phyloP scores from a whole-genome alignment of 2,888 invertebrate species.

The Pristionchus exspectatus region DNA sequence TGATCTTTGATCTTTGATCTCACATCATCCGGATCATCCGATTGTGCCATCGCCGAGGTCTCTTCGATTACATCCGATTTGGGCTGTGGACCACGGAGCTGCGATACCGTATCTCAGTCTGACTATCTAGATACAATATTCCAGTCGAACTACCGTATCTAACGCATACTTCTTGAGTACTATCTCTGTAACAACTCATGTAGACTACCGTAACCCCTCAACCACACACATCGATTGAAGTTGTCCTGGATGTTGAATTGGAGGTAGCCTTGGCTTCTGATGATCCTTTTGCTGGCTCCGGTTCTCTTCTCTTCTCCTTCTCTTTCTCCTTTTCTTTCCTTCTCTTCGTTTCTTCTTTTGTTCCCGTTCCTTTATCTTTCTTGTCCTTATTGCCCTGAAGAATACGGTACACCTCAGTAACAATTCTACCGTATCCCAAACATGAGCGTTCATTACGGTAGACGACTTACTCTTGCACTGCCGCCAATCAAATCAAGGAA shows the following conservation, averaged over 20 bases:
- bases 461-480: background rate
- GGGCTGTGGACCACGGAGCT: background rate
- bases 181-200: background rate
- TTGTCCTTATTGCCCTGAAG: background rate
- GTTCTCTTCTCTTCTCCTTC: conserved; percentile 1
- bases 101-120: background rate
- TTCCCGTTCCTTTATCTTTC: background rate
- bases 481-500: background rate
- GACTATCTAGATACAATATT: background rate
- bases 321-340: background rate
- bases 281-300: background rate
- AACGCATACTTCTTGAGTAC: background rate
- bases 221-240: background rate
- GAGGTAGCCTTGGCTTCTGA: background rate
- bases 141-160: background rate
- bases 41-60: background rate
- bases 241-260: background rate
- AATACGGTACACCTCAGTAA: background rate
- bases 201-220: background rate
- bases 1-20: background rate
- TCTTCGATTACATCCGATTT: background rate
- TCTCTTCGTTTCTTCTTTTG: background rate
- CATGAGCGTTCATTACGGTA: background rate
- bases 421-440: background rate
- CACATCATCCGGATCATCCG: background rate